These are phyloP conservation scores for Aphelenchoides fujianensis DNA, from an alignment of 1,140 invertebrate genomes.

Conservation along the genomic window DNA sequence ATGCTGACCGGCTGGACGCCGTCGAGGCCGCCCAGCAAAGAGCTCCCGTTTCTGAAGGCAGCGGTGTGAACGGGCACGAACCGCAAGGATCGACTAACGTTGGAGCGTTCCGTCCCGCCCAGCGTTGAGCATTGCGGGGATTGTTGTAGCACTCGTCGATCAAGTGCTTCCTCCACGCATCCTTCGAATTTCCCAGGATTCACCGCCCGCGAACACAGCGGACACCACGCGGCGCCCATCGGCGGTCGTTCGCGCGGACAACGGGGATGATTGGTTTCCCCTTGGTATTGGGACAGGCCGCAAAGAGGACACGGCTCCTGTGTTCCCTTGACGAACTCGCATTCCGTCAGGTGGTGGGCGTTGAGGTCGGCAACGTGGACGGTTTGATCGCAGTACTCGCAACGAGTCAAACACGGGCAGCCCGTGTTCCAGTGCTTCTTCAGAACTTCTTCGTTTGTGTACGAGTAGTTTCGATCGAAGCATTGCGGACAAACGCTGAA, in stretches of 20 bases:
- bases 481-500: constrained; percentile 26
- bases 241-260: constrained; percentile 20
- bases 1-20: not conserved
- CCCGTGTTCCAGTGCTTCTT: constrained; percentile 14
- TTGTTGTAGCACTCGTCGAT: constrained; percentile 28
- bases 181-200: constrained; percentile 10
- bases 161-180: constrained; percentile 28
- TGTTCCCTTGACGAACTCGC: constrained; percentile 24
- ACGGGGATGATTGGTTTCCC: constrained; percentile 28
- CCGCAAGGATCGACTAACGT: not conserved
- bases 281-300: constrained; percentile 22
- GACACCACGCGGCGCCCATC: constrained; percentile 20
- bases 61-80: not conserved
- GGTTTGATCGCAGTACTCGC: constrained; percentile 27
- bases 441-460: constrained; percentile 18
- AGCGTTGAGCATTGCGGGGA: constrained; percentile 18
- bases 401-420: constrained; percentile 25
- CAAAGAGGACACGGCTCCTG: constrained; percentile 18
- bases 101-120: constrained; percentile 6
- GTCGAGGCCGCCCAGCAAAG: not conserved
- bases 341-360: constrained; percentile 17
- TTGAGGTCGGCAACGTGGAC: constrained; percentile 24
- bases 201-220: constrained; percentile 23
- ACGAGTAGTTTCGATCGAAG: constrained; percentile 21
- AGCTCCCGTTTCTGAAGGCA: constrained; percentile 3